phyloP scores from a whole-genome alignment of 2,888 invertebrate species.

The Hesperia comma region DNA sequence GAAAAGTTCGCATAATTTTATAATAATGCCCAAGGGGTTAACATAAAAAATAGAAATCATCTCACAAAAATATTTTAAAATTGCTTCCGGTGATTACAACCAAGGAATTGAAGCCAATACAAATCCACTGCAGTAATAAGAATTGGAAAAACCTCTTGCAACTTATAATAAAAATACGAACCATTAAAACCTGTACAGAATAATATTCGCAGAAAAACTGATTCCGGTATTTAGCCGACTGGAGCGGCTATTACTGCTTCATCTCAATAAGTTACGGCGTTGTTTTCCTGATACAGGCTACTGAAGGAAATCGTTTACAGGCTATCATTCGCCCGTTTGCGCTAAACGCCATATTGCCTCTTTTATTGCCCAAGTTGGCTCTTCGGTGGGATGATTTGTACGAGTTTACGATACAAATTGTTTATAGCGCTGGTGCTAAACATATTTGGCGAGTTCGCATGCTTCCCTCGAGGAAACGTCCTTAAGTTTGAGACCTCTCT shows the following conservation, averaged over 20 bases:
- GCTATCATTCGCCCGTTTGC: conserved; percentile 61
- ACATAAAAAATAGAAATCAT: too few relatives aligned
- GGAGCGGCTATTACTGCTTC: conserved; percentile 16
- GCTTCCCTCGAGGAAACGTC: conserved; percentile 29
- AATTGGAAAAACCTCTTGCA: too few relatives aligned
- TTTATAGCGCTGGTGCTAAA: conserved; percentile 44
- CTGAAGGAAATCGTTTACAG: conserved; percentile 48
- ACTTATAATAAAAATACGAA: neutral
- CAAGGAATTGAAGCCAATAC: too few relatives aligned
- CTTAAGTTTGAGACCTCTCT: conserved; percentile 21
- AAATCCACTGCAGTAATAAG: too few relatives aligned
- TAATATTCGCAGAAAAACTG: neutral
- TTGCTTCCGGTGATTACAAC: too few relatives aligned
- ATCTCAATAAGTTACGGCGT: conserved; percentile 33
- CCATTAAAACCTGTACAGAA: neutral
- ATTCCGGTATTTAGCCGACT: conserved; percentile 11
- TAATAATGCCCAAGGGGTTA: too few relatives aligned
- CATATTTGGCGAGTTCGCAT: conserved; percentile 34
- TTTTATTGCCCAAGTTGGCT: conserved; percentile 67
- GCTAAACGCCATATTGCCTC: conserved; percentile 58
- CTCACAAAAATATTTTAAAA: too few relatives aligned
- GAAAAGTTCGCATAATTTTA: too few relatives aligned
- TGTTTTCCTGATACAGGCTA: conserved; percentile 32
- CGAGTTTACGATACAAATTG: conserved; percentile 52
- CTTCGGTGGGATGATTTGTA: conserved; percentile 55